These are phyloP conservation scores for Caranx ignobilis DNA, from an alignment of 2,113 vertebrate genomes.

Conservation along the genomic window DNA sequence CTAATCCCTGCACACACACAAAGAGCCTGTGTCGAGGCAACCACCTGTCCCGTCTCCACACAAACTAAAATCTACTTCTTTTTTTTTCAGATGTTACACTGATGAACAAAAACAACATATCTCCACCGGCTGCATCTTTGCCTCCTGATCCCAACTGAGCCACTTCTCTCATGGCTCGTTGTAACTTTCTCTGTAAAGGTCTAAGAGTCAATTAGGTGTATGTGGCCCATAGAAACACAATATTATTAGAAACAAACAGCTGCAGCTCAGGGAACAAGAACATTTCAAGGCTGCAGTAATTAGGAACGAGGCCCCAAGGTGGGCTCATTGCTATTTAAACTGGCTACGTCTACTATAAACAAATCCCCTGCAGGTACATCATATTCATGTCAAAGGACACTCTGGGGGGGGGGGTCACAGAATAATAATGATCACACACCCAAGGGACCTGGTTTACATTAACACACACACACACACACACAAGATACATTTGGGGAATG, in stretches of 20 bases:
- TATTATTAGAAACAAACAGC: conserved; percentile 79
- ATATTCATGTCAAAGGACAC: conserved; percentile 48
- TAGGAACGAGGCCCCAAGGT: conserved; percentile 34
- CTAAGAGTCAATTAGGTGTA: conserved; percentile 66
- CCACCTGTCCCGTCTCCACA: neutral
- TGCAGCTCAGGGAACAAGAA: conserved; percentile 54
- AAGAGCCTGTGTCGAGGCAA: conserved; percentile 1
- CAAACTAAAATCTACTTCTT: neutral
- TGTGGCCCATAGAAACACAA: conserved; percentile 55
- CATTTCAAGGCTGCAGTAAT: conserved; percentile 56
- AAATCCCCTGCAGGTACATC: conserved; percentile 44
- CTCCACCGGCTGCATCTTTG: conserved; percentile 10
- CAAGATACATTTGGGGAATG: neutral
- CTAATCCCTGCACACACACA: neutral
- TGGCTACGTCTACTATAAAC: conserved; percentile 37
- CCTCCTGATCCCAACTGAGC: conserved; percentile 44
- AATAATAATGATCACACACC: conserved; percentile 10
- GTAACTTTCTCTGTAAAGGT: conserved; percentile 62
- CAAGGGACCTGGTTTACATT: conserved; percentile 13
- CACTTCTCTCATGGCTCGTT: conserved; percentile 51
- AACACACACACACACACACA: neutral
- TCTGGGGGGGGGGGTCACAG: neutral
- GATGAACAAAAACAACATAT: neutral
- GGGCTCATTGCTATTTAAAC: conserved; percentile 51
- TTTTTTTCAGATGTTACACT: neutral